Base-by-base conservation (phyloP, 2,888 invertebrate genomes). In the Epinotia nisella region DNA sequence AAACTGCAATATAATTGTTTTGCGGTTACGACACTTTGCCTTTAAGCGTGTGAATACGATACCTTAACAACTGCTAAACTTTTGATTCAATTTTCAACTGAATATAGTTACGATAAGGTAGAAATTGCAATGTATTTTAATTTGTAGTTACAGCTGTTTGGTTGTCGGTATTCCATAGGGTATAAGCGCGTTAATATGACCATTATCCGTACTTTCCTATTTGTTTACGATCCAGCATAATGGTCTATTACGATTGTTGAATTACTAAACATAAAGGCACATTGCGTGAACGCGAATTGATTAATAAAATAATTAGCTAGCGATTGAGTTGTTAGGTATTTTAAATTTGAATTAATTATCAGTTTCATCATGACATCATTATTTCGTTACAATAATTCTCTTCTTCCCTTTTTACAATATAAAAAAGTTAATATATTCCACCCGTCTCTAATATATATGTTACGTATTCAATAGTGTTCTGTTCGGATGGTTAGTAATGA, bases 161-260 rank as follows among this genome's bases (percentile, higher is more conserved):
- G 3, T 56, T 49, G 51, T 49, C 13, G 10, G 35, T 2, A 4
- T 17, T 41, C 17, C 13, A 60, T 49, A 68, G 49, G 67, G 69
- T 70, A 55, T 60, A 68, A 45, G 59, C 45, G 75, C 75, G 73
- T 74, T 77, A 76, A 76, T 77, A 73, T 65, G 55, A 64, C 71
- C 70, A 70, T 71, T 75, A 75, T 53, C 68, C 68, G 56, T 75
- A 62, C 53, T 68, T 75, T 75, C 69, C 58, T 74, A 78, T 77
- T 77, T 73, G 76, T 77, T 78, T 77, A 78, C 74, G 77, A 76
- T 74, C 75, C 70, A 62, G 68, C 76, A 78, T 80, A 82, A 83
- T 83, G 79, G 81, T 80, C 85, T 86, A 85, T 86, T 86, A 85
- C 79, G 80, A 79, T 83, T 82, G 83, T 85, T 85, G 84, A 85